Evolutionary conservation across 2,888 invertebrate genomes (phyloP).

Genomic region (Temnothorax ravouxi): DNA sequence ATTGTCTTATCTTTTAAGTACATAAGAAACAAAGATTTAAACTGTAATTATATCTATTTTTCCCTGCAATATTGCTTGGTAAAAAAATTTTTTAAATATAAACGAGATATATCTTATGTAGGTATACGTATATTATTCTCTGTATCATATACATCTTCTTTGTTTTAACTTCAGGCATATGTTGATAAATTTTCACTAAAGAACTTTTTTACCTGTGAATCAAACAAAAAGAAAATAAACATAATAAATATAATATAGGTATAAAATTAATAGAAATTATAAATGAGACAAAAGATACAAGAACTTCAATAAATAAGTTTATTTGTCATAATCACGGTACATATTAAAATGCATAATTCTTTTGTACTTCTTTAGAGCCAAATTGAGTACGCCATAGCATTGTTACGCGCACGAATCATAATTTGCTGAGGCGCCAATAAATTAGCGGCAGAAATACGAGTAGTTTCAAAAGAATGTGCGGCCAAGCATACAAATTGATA

Average conservation of each 20-base stretch:
- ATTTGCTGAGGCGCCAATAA: no score
- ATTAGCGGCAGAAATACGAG: no score
- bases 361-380: conserved; percentile 90
- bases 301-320: conserved; percentile 19
- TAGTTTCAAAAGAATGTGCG: no score
- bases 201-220: conserved; percentile 87
- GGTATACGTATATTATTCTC: conserved; percentile 44
- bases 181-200: conserved; percentile 87
- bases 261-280: conserved; percentile 51
- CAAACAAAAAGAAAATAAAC: conserved; percentile 63
- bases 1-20: not conserved
- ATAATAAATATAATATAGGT: conserved; percentile 43
- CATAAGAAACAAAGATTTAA: not conserved
- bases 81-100: conserved; percentile 49
- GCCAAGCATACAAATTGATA: no score
- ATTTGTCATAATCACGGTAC: not conserved
- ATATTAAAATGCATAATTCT: conserved; percentile 88
- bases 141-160: conserved; percentile 71
- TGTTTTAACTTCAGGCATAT: conserved; percentile 83
- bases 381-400: conserved; percentile 92
- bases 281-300: conserved; percentile 33
- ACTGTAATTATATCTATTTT: not conserved
- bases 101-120: conserved; percentile 73
- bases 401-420: conserved; percentile 87
- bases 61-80: conserved; percentile 1